A percentile compares a stretch with the other conserved stretches of the same genome.
Conservation (phyloP, 2,888 invertebrate genomes). For the Oscheius sp. region DNA sequence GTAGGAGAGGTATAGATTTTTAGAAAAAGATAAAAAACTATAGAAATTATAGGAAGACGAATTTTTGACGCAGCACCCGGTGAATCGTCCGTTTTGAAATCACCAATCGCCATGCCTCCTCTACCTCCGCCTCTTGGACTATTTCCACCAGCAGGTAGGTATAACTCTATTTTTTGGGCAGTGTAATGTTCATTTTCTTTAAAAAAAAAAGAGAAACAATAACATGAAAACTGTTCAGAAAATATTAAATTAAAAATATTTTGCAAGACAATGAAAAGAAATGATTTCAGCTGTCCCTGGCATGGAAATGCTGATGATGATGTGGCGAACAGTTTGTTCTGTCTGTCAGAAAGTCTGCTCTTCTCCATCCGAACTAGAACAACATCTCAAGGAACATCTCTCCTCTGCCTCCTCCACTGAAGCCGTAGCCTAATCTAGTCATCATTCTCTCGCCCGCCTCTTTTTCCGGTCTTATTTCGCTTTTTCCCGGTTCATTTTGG, state of each 20-base stretch:
- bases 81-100: slow-evolving; percentile 14
- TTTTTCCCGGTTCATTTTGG: slow-evolving; percentile 18
- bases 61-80: slow-evolving; percentile 34
- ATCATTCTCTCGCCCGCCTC: not conserved
- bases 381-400: slow-evolving; percentile 64
- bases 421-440: slow-evolving; percentile 9
- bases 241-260: no score
- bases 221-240: no score
- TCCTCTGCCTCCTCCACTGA: not conserved
- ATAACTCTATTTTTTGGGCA: not conserved
- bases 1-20: slow-evolving; percentile 56
- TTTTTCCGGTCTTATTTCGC: slow-evolving; percentile 6
- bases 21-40: not conserved
- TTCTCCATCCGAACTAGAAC: slow-evolving; percentile 56
- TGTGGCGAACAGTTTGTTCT: slow-evolving; percentile 71
- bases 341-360: slow-evolving; percentile 63
- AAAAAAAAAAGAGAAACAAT: no score
- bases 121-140: slow-evolving; percentile 21
- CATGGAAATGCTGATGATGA: slow-evolving; percentile 68
- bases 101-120: slow-evolving; percentile 10
- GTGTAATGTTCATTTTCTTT: no score
- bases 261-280: no score
- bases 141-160: slow-evolving; percentile 23
- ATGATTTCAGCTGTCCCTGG: slow-evolving; percentile 32
- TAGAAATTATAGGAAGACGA: slow-evolving; percentile 26